Percentiles rank a stretch among this genome's conserved stretches.
Conservation (phyloP, 2,888 invertebrate genomes). For the Acanthosepion esculentum region DNA sequence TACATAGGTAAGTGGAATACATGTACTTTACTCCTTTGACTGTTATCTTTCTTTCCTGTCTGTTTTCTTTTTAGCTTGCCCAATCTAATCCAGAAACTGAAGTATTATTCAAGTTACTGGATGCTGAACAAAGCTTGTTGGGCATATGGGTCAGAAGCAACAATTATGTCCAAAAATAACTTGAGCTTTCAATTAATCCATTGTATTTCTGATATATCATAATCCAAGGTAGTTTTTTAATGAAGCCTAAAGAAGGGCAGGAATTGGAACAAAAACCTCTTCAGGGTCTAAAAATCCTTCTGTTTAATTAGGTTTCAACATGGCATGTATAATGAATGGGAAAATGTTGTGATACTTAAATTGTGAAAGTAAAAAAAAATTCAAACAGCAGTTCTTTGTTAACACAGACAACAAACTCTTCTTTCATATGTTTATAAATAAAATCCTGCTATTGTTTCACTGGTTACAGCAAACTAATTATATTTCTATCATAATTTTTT, state of each 20-base stretch:
- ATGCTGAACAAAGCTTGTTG: background rate
- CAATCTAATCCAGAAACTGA: background rate
- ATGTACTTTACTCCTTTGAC: background rate
- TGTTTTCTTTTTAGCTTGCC: background rate
- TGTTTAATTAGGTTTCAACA: background rate
- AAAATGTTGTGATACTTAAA: background rate
- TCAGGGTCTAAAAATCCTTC: background rate
- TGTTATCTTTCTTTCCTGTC: background rate
- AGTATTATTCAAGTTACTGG: background rate
- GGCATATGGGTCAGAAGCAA: background rate
- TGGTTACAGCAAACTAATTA: background rate
- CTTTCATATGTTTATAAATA: too few relatives aligned
- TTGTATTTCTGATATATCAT: background rate
- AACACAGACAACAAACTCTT: background rate
- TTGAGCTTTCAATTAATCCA: background rate
- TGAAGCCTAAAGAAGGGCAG: background rate
- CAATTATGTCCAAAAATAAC: background rate
- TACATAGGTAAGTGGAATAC: slow-evolving; percentile 63
- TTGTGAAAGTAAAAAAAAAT: background rate
- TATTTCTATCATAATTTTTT: background rate
- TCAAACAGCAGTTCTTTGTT: background rate
- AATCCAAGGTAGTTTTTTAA: background rate
- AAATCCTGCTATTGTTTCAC: background rate
- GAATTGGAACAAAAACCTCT: background rate
- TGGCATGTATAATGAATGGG: background rate